Evolutionary conservation across 2,888 invertebrate species (phyloP).

Genomic region (Bimastos eiseni): DNA sequence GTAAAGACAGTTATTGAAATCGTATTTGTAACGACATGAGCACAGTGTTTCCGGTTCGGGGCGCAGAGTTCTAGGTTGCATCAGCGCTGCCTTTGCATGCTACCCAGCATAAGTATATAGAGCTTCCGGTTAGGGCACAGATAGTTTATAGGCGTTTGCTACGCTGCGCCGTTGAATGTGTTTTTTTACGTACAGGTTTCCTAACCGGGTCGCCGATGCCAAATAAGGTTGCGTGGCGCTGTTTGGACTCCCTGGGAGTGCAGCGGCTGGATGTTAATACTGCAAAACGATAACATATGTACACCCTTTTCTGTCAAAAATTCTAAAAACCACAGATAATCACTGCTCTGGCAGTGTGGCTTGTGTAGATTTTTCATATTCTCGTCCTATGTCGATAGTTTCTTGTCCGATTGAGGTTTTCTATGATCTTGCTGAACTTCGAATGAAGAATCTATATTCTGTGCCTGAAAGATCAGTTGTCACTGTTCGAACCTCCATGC

Average conservation of each 20-base stretch:
- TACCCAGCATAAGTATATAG: not conserved
- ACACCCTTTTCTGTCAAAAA: no score
- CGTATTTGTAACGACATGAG: not conserved
- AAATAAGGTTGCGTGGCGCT: no score
- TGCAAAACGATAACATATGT: no score
- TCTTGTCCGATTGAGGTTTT: not conserved
- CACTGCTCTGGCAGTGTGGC: not conserved
- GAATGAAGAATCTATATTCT: not conserved
- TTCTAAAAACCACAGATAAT: no score
- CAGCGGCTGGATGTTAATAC: no score
- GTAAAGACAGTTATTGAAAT: not conserved
- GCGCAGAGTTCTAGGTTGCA: no score
- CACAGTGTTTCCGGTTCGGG: no score
- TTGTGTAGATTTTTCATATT: not conserved
- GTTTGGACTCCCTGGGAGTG: no score
- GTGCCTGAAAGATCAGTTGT: not conserved
- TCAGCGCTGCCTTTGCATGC: no score
- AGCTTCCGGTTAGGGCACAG: not conserved
- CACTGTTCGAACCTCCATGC: not conserved
- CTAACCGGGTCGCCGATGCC: no score
- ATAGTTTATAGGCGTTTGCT: not conserved
- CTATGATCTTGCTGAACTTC: not conserved
- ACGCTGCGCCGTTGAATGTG: not conserved
- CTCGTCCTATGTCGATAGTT: not conserved
- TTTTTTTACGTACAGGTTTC: no score